Base-by-base conservation (phyloP, 2,797 vertebrate genomes). In the Periophthalmus magnuspinnatus region DNA sequence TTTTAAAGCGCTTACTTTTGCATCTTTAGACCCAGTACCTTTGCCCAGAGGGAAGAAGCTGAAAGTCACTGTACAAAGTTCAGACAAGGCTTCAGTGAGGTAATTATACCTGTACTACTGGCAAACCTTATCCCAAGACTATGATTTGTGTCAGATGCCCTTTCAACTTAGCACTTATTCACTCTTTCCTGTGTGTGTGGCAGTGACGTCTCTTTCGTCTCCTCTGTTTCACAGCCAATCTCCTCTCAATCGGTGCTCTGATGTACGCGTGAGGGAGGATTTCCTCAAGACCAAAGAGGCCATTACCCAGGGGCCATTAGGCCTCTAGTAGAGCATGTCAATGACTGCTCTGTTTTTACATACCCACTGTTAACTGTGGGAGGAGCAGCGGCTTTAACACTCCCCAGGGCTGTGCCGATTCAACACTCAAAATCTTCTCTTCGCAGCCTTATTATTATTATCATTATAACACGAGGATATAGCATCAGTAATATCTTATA, bases 261-360 rank as follows among this genome's bases (percentile, higher is more conserved):
- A 92, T 89, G 88, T 89, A 88, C 90, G 89, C 88, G 92, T 84
- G 87, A 92, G 84, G 88, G 89, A 92, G 85, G 90, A 91, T 92
- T 91, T 93, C 90, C 89, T 90, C 88, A 88, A 91, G 90, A 90
- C 91, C 90, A 93, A 89, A 91, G 90, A 90, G 90, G 81, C 91
- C 92, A 92, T 93, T 93, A 92, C 91, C 88, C 90, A 89, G 90
- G 91, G 92, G 86, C 90, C 91, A 92, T 94, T 94, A 93, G 88
- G 88, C 92, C 88, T 90, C 87, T 91, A 92, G 91, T 88, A 93
- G 92, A 92, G 92, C 93, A 92, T 93, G 90, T 84, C 89, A 88
- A 82, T 87, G 87, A 89, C 84, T 87, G 80, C 83, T 90, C 86
- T 89, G 85, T 90, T 91, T 91, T 89, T 85, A 81, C 85, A 84